Conservation (phyloP, 2,888 invertebrate genomes). For the Mythimna impura region DNA sequence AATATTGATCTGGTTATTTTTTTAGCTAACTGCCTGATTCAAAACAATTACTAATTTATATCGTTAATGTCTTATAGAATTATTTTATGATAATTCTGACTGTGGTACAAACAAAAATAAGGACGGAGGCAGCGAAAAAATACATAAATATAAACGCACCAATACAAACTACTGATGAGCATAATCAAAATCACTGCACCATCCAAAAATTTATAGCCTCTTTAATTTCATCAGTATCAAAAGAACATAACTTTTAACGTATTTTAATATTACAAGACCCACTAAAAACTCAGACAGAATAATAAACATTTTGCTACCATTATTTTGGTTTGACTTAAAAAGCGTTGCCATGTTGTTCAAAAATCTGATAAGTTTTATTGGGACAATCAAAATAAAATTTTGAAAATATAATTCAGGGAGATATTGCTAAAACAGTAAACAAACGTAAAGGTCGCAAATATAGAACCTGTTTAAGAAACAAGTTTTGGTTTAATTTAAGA, state of each 20-base stretch:
- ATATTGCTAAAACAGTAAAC: slow-evolving; percentile 82
- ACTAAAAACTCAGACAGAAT: slow-evolving; percentile 40
- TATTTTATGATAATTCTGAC: no score
- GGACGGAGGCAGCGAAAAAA: background rate
- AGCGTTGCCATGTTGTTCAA: slow-evolving; percentile 27
- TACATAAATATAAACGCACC: background rate
- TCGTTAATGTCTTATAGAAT: no score
- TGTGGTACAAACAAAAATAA: no score
- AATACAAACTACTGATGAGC: background rate
- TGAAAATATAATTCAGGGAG: slow-evolving; percentile 69
- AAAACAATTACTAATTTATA: no score
- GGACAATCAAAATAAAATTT: slow-evolving; percentile 65
- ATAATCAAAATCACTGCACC: slow-evolving; percentile 16
- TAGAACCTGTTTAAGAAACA: slow-evolving; percentile 76
- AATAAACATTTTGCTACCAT: slow-evolving; percentile 33
- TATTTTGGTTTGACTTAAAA: slow-evolving; percentile 34
- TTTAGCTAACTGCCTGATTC: background rate
- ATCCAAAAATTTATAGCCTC: slow-evolving; percentile 18
- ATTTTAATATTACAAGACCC: slow-evolving; percentile 26
- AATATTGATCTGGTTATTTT: background rate
- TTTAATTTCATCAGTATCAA: slow-evolving; percentile 36
- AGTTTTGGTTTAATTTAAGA: slow-evolving; percentile 58
- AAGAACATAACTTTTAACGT: slow-evolving; percentile 28
- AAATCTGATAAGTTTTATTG: slow-evolving; percentile 65
- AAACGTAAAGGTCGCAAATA: slow-evolving; percentile 79